Evolutionary conservation across 2,888 invertebrate species (phyloP).

Genomic region (Periphyllus acericola): DNA sequence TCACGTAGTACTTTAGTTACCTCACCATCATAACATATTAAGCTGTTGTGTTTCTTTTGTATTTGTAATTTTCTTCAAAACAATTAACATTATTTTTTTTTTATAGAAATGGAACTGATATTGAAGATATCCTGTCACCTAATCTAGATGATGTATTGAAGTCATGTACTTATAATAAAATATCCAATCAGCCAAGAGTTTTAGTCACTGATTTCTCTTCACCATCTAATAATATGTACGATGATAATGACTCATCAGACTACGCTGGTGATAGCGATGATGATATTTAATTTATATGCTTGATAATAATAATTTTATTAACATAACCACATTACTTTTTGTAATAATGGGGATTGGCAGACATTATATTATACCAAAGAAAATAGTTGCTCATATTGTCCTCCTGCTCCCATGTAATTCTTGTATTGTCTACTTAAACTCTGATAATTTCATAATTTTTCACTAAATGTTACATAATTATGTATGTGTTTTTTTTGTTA

Average conservation of each 20-base stretch:
- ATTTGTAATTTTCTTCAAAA: slow-evolving; percentile 3
- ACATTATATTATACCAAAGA: slow-evolving; percentile 61
- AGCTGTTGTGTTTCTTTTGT: slow-evolving; percentile 11
- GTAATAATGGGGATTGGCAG: slow-evolving; percentile 40
- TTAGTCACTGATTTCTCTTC: slow-evolving; percentile 63
- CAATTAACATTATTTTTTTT: not conserved
- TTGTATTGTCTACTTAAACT: slow-evolving; percentile 39
- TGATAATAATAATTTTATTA: slow-evolving; percentile 29
- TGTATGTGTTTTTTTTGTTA: slow-evolving; percentile 23
- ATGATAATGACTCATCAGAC: slow-evolving; percentile 65
- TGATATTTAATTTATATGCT: slow-evolving; percentile 49
- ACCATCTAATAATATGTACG: slow-evolving; percentile 55
- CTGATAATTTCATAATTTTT: slow-evolving; percentile 24
- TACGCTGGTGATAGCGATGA: slow-evolving; percentile 65
- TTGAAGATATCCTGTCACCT: slow-evolving; percentile 76
- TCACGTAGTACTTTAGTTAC: slow-evolving; percentile 39
- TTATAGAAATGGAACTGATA: slow-evolving; percentile 63
- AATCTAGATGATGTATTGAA: slow-evolving; percentile 74
- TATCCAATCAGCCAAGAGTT: slow-evolving; percentile 63
- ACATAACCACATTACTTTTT: slow-evolving; percentile 28
- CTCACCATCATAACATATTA: slow-evolving; percentile 30
- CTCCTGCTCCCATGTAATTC: slow-evolving; percentile 39
- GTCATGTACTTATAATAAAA: slow-evolving; percentile 63
- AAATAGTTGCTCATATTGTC: slow-evolving; percentile 56
- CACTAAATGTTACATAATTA: slow-evolving; percentile 39